Conservation (phyloP, 1,140 invertebrate genomes). For the Batillaria attramentaria region DNA sequence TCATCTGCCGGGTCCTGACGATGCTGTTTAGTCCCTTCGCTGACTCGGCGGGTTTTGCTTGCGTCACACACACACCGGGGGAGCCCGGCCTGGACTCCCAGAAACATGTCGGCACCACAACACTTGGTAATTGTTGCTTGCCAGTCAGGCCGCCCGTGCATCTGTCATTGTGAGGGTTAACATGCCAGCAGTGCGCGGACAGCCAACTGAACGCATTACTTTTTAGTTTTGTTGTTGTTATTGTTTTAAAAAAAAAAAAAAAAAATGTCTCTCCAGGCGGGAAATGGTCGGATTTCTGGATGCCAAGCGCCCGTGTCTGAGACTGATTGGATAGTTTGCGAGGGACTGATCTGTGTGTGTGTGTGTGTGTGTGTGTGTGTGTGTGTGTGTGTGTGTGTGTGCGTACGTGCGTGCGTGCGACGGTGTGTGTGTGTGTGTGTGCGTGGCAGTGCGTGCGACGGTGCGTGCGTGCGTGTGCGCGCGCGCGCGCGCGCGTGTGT, state of each 20-base stretch:
- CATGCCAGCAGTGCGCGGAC: no score
- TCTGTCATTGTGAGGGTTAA: no score
- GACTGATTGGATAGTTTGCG: not conserved
- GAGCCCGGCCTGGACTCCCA: no score
- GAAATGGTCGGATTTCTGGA: no score
- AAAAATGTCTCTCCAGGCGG: not conserved
- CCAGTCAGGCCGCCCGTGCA: no score
- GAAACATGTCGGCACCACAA: no score
- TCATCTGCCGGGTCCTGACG: no score
- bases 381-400: slow-evolving; percentile 16
- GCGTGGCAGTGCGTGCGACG: not conserved
- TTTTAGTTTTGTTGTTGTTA: not conserved
- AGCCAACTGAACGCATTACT: not conserved
- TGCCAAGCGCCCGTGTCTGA: not conserved
- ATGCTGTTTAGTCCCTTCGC: no score
- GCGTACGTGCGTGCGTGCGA: not conserved
- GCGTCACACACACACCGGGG: no score
- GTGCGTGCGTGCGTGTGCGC: not conserved
- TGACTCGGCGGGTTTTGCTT: no score
- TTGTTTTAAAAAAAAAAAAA: not conserved
- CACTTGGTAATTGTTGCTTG: no score
- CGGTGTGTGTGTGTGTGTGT: slow-evolving; percentile 7
- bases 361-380: slow-evolving; percentile 18
- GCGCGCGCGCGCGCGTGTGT: not conserved
- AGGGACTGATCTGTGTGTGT: slow-evolving; percentile 10